phyloP scores from a whole-genome alignment of 2,888 invertebrate species.

The Sminthurides aquaticus region DNA sequence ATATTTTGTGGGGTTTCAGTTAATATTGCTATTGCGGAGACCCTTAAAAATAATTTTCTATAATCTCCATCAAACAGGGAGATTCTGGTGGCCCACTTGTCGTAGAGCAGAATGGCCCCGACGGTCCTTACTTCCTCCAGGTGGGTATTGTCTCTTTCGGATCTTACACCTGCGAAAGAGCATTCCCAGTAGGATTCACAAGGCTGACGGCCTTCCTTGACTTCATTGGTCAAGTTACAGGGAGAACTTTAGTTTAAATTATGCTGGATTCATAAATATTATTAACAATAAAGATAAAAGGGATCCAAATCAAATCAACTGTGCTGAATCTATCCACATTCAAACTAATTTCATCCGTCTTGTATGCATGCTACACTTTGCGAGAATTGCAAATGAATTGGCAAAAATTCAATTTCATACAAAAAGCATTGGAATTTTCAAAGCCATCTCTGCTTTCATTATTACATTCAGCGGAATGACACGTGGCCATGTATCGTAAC shows the following conservation, averaged over 20 bases:
- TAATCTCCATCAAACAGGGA: conserved; percentile 19
- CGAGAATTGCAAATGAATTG: no score
- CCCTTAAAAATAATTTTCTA: no score
- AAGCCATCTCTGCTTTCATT: no score
- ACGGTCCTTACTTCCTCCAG: conserved; percentile 38
- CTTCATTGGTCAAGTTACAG: conserved; percentile 37
- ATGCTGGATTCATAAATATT: not conserved
- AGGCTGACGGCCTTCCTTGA: conserved; percentile 40
- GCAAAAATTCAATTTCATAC: no score
- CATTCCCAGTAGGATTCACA: conserved; percentile 41
- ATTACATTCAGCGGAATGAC: no score
- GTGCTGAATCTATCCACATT: not conserved
- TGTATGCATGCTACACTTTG: no score
- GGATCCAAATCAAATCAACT: not conserved
- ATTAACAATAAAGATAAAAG: not conserved
- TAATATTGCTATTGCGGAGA: no score
- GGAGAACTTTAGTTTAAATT: conserved; percentile 16
- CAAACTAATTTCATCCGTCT: not conserved
- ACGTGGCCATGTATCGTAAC: no score
- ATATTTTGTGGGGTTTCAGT: no score
- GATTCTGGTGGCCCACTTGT: conserved; percentile 40
- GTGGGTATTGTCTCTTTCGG: conserved; percentile 43
- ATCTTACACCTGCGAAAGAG: conserved; percentile 40
- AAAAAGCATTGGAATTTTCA: no score
- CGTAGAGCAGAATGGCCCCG: conserved; percentile 28